These are phyloP conservation scores for Listrodromus nycthemerus DNA, from an alignment of 2,888 invertebrate genomes.

Conservation along the genomic window DNA sequence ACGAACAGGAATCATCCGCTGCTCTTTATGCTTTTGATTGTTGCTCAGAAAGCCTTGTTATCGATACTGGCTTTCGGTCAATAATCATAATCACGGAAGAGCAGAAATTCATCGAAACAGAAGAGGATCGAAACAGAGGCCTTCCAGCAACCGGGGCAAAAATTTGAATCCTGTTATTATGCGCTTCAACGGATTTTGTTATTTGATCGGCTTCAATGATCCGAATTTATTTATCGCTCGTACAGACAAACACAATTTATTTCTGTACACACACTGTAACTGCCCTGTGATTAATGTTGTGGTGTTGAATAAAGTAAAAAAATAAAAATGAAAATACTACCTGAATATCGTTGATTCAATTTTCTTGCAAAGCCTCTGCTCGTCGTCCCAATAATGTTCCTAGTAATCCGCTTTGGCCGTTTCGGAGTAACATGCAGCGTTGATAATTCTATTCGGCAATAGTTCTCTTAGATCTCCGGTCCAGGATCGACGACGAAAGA, in stretches of 20 bases:
- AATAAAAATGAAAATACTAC: background rate
- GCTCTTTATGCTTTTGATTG: slow-evolving; percentile 85
- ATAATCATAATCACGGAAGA: slow-evolving; percentile 85
- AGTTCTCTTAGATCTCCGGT: background rate
- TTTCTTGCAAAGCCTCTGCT: background rate
- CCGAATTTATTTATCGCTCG: slow-evolving; percentile 14
- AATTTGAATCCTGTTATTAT: slow-evolving; percentile 26
- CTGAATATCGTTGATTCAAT: background rate
- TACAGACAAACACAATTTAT: background rate
- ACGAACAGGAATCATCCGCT: slow-evolving; percentile 34
- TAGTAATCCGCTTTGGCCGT: background rate
- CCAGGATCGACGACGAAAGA: background rate
- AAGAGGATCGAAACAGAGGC: slow-evolving; percentile 13
- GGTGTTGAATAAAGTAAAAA: slow-evolving; percentile 12
- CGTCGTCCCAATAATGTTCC: background rate
- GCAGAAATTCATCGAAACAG: slow-evolving; percentile 71
- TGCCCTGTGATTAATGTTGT: background rate
- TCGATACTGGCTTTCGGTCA: slow-evolving; percentile 84
- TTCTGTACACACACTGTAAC: background rate
- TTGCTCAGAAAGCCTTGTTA: slow-evolving; percentile 85
- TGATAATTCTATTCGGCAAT: background rate
- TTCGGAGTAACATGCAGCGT: background rate
- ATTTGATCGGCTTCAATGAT: slow-evolving; percentile 48
- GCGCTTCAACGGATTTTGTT: slow-evolving; percentile 29
- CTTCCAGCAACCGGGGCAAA: slow-evolving; percentile 12